phyloP scores from a whole-genome alignment of 1,140 invertebrate genomes.

The Zophobas morio region DNA sequence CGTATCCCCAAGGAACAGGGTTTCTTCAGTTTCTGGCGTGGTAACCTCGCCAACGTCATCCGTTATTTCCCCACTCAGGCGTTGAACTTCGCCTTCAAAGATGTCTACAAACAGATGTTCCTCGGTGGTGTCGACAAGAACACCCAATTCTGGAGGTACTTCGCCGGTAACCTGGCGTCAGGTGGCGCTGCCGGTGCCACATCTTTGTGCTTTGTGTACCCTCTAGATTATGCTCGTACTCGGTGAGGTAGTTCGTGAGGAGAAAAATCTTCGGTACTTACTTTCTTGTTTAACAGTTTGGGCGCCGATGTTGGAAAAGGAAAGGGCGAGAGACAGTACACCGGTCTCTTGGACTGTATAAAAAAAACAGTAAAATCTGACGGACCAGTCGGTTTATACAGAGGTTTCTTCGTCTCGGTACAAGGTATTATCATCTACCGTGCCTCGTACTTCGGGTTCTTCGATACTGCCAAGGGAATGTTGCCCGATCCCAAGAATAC shows the following conservation, averaged over 20 bases:
- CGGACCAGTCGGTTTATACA: slow-evolving; percentile 87
- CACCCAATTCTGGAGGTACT: slow-evolving; percentile 90
- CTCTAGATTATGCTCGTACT: slow-evolving; percentile 95
- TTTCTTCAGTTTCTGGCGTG: slow-evolving; percentile 90
- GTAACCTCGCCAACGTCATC: slow-evolving; percentile 94
- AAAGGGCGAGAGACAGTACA: slow-evolving; percentile 83
- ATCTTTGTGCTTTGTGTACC: slow-evolving; percentile 96
- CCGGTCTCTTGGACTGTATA: slow-evolving; percentile 87
- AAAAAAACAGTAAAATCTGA: slow-evolving; percentile 88
- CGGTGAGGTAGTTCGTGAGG: not conserved
- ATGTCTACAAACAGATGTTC: slow-evolving; percentile 89
- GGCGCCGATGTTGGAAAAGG: slow-evolving; percentile 88
- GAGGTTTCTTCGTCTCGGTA: slow-evolving; percentile 92
- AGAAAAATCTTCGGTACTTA: not conserved
- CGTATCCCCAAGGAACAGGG: slow-evolving; percentile 92
- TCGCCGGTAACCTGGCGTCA: slow-evolving; percentile 89
- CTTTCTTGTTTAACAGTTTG: slow-evolving; percentile 71
- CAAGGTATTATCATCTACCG: slow-evolving; percentile 91
- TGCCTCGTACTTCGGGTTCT: slow-evolving; percentile 94
- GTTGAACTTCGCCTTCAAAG: slow-evolving; percentile 97
- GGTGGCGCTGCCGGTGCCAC: slow-evolving; percentile 96
- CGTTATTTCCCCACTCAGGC: slow-evolving; percentile 96
- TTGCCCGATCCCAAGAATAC: slow-evolving; percentile 88
- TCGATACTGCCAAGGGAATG: slow-evolving; percentile 92
- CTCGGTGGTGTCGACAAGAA: slow-evolving; percentile 89